Percentiles rank a stretch among this genome's conserved stretches.
These are phyloP conservation scores for Formica exsecta DNA, from an alignment of 1,140 invertebrate genomes.

Conservation along the genomic window DNA sequence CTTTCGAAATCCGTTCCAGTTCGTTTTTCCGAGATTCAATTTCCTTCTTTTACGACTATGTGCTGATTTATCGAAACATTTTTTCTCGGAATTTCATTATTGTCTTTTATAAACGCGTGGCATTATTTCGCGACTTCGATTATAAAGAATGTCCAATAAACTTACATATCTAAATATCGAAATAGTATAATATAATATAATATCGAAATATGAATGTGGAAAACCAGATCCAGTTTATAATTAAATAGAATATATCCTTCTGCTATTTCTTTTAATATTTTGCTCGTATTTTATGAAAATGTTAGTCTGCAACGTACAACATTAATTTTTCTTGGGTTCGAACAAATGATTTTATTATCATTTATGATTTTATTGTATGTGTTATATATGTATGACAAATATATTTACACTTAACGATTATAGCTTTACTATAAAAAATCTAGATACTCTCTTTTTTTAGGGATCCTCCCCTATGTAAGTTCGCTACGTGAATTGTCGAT, in stretches of 20 bases:
- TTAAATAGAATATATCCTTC: not conserved
- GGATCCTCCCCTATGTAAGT: not conserved
- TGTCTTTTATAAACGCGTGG: slow-evolving; percentile 2
- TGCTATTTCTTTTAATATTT: not conserved
- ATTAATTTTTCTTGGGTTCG: not conserved
- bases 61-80: not conserved
- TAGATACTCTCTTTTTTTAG: not conserved
- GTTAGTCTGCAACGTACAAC: not conserved
- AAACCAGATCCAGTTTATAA: not conserved
- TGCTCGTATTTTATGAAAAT: not conserved
- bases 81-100: slow-evolving; percentile 20
- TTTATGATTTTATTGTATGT: not conserved
- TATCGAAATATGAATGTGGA: not conserved
- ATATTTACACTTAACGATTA: not conserved
- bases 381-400: not conserved
- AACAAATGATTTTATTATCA: not conserved
- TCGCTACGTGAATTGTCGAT: slow-evolving; percentile 10
- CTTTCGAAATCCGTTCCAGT: slow-evolving; percentile 24
- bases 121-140: not conserved
- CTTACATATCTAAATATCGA: not conserved
- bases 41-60: not conserved
- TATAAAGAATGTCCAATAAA: not conserved
- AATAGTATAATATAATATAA: slow-evolving; percentile 2
- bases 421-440: not conserved
- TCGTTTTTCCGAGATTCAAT: slow-evolving; percentile 41